Evolutionary conservation across 2,797 vertebrate species (phyloP).

Genomic region (Bradypus variegatus): DNA sequence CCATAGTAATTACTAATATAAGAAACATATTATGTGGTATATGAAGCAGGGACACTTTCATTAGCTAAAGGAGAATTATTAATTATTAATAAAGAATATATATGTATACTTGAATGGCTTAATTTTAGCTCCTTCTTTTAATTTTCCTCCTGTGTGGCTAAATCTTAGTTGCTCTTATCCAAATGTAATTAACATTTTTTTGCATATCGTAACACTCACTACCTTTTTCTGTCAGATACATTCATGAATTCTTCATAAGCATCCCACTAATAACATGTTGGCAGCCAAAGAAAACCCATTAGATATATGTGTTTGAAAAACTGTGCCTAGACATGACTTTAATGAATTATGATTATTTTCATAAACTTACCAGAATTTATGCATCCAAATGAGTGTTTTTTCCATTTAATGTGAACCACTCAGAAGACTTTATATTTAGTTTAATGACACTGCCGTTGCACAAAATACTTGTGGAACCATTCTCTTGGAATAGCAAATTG

Average conservation of each 20-base stretch:
- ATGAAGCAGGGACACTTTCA: background rate
- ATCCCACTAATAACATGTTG: constrained; percentile 12
- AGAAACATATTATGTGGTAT: background rate
- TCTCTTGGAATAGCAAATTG: constrained; percentile 29
- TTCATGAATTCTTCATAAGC: background rate
- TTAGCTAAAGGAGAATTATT: background rate
- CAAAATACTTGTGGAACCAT: constrained; percentile 1
- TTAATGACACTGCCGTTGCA: background rate
- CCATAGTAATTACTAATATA: background rate
- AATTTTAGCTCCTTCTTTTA: background rate
- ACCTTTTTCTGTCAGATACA: constrained; percentile 5
- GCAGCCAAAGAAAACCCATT: constrained; percentile 1
- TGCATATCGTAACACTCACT: background rate
- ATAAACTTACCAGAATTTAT: constrained; percentile 4
- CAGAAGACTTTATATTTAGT: constrained; percentile 17
- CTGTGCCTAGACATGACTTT: background rate
- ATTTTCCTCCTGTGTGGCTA: background rate
- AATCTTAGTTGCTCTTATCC: constrained; percentile 21
- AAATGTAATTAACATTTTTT: constrained; percentile 40
- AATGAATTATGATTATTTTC: constrained; percentile 24
- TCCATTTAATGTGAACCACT: background rate
- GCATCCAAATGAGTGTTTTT: background rate
- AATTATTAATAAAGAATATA: background rate
- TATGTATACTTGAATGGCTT: background rate
- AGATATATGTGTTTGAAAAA: background rate